Conservation (phyloP, 2,888 invertebrate species). For the Athalia circularis region DNA sequence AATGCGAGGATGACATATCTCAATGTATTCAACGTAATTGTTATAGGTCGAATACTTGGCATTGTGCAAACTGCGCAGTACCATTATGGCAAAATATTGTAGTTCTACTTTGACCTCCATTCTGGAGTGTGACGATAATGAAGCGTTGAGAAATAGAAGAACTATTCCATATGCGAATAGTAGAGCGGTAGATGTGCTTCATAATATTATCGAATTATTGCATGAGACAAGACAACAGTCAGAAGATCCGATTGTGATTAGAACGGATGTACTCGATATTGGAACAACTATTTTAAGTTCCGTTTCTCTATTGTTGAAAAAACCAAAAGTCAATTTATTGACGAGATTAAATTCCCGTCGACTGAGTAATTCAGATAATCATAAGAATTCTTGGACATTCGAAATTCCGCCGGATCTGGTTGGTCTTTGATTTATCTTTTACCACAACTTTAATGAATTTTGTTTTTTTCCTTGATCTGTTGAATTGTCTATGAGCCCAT, state of each 20-base stretch:
- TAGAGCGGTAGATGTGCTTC: constrained; percentile 28
- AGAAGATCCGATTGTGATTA: constrained; percentile 27
- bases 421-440: not conserved
- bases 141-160: not conserved
- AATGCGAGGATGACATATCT: not conserved
- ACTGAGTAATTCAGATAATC: not conserved
- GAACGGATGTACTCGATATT: constrained; percentile 41
- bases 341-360: not conserved
- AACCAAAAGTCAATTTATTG: constrained; percentile 26
- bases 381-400: not conserved
- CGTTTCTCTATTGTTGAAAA: constrained; percentile 27
- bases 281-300: constrained; percentile 40
- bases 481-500: not conserved
- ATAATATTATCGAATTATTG: constrained; percentile 26
- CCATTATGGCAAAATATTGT: constrained; percentile 40
- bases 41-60: constrained; percentile 41
- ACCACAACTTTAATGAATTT: too few species aligned
- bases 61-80: constrained; percentile 33
- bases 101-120: constrained; percentile 37
- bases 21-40: not conserved
- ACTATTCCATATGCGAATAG: constrained; percentile 27
- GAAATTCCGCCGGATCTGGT: not conserved
- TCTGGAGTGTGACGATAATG: constrained; percentile 34
- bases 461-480: not conserved
- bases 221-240: constrained; percentile 35